Evolutionary conservation across 2,113 vertebrate species (phyloP).

Genomic region (Larimichthys polyactis): DNA sequence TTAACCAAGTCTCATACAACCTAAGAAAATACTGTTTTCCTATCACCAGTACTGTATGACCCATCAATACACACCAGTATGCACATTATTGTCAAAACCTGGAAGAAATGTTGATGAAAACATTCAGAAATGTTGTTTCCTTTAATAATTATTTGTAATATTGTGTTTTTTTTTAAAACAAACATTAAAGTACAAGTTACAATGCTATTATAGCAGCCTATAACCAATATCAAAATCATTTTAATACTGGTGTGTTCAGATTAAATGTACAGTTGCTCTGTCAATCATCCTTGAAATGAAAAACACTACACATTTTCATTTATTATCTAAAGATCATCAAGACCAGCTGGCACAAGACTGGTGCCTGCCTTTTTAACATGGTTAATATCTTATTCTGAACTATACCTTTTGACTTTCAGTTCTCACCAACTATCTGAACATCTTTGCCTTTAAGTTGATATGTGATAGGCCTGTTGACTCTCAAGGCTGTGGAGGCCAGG

Average conservation of each 20-base stretch:
- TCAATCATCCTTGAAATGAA: background rate
- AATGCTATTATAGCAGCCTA: background rate
- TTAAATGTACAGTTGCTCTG: background rate
- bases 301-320: background rate
- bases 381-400: background rate
- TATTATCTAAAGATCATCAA: background rate
- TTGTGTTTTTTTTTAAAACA: background rate
- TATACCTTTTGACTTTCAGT: background rate
- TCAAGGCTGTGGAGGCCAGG: constrained; percentile 18
- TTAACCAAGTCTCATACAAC: background rate
- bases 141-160: background rate
- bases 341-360: background rate
- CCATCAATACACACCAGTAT: background rate
- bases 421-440: background rate
- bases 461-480: constrained; percentile 10
- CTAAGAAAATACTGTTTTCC: background rate
- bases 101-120: background rate
- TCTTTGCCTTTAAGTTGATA: constrained; percentile 21
- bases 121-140: background rate
- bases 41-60: background rate
- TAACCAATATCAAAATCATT: background rate
- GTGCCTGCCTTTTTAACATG: background rate
- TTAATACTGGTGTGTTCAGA: background rate
- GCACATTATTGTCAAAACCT: background rate
- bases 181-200: background rate